Percentiles rank a stretch among this genome's conserved stretches.
Evolutionary conservation across 30 jellyfish, hydroid and myxozoan species (phyloP).

Genomic region (Chrysaora quinquecirrha): DNA sequence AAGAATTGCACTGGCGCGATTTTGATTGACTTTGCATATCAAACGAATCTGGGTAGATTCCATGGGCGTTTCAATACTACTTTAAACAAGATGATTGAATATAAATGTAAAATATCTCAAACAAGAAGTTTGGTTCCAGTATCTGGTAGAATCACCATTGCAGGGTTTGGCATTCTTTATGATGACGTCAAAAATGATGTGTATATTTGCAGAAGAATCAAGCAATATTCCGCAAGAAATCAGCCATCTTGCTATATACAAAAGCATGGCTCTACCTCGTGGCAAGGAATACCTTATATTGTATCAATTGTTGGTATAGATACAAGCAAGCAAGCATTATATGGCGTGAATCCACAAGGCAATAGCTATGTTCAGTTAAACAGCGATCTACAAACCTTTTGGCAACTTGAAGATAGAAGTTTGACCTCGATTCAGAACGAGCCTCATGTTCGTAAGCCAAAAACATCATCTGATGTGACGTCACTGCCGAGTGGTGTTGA

Average conservation of each 20-base stretch:
- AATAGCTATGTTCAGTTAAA: not conserved
- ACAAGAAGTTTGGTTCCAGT: not conserved
- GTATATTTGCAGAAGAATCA: conserved; percentile 10
- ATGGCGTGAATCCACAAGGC: conserved; percentile 4
- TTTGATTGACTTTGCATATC: not conserved
- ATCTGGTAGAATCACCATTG: not conserved
- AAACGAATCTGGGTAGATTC: not conserved
- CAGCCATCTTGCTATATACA: conserved; percentile 11
- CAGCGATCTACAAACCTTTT: not conserved
- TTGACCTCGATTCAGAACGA: conserved; percentile 22
- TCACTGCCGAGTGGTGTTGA: conserved; percentile 5
- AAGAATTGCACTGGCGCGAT: not conserved
- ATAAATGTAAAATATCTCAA: not conserved
- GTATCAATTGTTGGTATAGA: conserved; percentile 19
- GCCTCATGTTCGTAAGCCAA: conserved; percentile 12
- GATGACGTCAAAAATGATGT: conserved; percentile 29
- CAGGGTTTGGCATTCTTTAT: conserved; percentile 15
- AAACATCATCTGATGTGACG: not conserved
- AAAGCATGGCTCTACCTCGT: not conserved
- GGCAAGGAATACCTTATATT: conserved; percentile 20
- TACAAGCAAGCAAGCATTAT: not conserved
- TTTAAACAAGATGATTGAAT: not conserved
- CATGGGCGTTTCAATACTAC: not conserved
- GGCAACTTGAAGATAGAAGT: conserved; percentile 14
- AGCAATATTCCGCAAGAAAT: not conserved